Conservation (phyloP, 2,797 vertebrate genomes). For the Chrysocyon brachyurus region DNA sequence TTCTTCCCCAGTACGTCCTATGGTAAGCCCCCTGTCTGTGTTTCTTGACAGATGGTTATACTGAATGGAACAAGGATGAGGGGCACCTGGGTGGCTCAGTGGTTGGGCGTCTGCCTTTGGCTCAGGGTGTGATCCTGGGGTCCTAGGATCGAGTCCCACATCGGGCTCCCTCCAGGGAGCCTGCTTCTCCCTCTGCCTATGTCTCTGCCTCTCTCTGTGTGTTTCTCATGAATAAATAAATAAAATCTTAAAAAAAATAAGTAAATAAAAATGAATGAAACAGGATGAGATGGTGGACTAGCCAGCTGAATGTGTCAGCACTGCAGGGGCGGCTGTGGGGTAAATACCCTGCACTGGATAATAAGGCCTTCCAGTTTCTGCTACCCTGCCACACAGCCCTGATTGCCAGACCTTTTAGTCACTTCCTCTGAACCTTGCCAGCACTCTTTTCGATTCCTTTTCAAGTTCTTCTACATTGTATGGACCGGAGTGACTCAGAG, state of each 20-base stretch:
- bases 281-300: background rate
- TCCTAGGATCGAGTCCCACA: no score
- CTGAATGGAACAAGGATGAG: constrained; percentile 12
- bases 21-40: background rate
- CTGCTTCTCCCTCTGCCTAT: no score
- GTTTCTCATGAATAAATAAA: no score
- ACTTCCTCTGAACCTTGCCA: constrained; percentile 54
- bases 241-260: no score
- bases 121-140: no score
- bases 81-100: no score
- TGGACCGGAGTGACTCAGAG: constrained; percentile 17
- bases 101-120: no score
- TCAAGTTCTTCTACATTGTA: background rate
- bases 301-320: background rate
- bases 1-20: background rate
- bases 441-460: background rate
- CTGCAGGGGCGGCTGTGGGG: background rate
- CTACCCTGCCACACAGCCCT: background rate
- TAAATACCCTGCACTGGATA: background rate
- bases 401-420: background rate
- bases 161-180: no score
- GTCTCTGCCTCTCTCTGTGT: no score
- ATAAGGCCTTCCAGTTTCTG: background rate
- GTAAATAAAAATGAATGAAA: no score
- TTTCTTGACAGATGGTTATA: background rate